Evolutionary conservation across 2,888 invertebrate genomes (phyloP), one percentile per base, ranked within the genome.

Genomic region (Ligdia adustata): DNA sequence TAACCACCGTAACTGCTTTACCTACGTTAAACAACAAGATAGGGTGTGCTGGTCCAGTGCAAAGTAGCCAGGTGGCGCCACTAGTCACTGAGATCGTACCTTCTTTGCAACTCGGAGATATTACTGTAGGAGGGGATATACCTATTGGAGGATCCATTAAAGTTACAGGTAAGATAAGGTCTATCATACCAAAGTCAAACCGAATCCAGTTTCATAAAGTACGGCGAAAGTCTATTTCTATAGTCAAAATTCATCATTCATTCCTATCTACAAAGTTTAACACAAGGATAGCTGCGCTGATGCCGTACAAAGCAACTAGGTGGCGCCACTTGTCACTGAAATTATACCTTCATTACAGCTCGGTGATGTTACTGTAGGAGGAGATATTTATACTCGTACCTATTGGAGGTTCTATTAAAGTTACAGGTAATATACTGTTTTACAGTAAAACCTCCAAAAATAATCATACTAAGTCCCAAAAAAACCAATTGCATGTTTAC

Each of bases 321-420:
- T n/a, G n/a, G n/a, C n/a, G n/a, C n/a, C n/a, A n/a, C n/a, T n/a
- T 0, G 74, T 83, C 22, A 79, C 84, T 0, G 86, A 85, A 45
- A 72, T 85, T 0, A 53, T 79, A 0, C 84, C 86, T 0, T 69
- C 73, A 0, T 54, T 86, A 0, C 75, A 82, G 31, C 75, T 81
- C 11, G 86, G 86, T 0, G 86, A 86, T 9, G 66, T 87, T 0
- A 69, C 72, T 0, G 61, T 83, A 1, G 63, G 71, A 0, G 86
- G 86, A 0, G 84, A 85, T 1, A 55, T 87, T 20, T n/a, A n/a
- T n/a, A n/a, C n/a, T n/a, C n/a, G n/a, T n/a, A n/a, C 84, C 84
- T 3, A 71, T 87, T 0, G 78, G 74, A 13, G 86, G 86, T 0
- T 72, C 71, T 1, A 85, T 86, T 0, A 81, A 77, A 52, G 79